Conservation (phyloP, 2,113 vertebrate genomes). For the Athene noctua region DNA sequence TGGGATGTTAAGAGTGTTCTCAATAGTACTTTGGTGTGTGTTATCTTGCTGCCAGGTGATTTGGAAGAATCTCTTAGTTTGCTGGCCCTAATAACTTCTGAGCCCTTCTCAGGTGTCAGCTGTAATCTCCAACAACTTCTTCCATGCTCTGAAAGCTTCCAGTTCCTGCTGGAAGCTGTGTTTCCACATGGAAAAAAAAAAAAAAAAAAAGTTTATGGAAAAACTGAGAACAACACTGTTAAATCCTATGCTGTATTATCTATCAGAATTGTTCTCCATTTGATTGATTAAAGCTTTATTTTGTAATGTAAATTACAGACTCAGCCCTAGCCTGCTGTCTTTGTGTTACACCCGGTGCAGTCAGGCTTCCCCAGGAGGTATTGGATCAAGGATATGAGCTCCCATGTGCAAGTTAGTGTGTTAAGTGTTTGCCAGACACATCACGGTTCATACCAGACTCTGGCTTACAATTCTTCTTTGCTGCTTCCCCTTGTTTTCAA, state of each 20-base stretch:
- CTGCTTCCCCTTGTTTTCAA: neutral
- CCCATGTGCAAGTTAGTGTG: rapidly evolving
- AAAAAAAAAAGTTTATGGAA: neutral
- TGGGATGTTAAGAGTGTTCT: neutral
- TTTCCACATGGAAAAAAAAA: neutral
- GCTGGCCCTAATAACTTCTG: neutral
- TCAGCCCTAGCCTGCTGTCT: neutral
- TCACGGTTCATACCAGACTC: neutral
- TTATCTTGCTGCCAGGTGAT: neutral
- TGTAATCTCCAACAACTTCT: neutral
- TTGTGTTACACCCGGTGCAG: neutral
- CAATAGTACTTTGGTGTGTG: neutral
- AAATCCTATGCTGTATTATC: neutral
- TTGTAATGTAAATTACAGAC: neutral
- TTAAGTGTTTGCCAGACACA: neutral
- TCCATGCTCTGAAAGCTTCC: neutral
- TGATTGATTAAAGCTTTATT: slow-evolving; percentile 5
- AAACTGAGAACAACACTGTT: neutral
- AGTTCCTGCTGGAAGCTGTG: neutral
- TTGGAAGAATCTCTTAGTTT: neutral
- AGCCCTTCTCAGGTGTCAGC: neutral
- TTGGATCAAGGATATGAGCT: neutral
- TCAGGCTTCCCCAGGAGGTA: neutral
- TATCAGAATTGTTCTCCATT: neutral
- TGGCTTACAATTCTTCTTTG: neutral